Percentiles rank a stretch among this genome's conserved stretches.
phyloP scores from a whole-genome alignment of 2,113 vertebrate species.

The Zootoca vivipara region DNA sequence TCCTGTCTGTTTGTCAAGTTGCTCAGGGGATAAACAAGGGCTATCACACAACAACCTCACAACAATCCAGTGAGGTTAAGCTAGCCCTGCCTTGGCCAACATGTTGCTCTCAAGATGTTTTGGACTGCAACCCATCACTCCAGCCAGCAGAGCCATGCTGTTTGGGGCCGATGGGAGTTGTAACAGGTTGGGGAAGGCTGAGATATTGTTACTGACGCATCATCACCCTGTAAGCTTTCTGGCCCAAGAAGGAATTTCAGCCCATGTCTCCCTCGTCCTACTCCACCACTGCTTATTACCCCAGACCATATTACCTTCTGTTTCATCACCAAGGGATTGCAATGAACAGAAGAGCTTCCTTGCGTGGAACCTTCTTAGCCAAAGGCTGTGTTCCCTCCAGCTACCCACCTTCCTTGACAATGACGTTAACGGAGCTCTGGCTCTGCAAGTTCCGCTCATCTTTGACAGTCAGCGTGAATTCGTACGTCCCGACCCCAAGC shows the following conservation, averaged over 20 bases:
- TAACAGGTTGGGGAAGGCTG: background rate
- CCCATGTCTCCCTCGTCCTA: no score
- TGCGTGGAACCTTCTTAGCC: background rate
- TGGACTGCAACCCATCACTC: no score
- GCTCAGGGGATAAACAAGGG: background rate
- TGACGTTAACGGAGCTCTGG: constrained; percentile 87
- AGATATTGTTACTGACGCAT: background rate
- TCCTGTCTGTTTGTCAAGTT: background rate
- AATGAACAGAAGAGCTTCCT: background rate
- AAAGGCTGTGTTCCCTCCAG: background rate
- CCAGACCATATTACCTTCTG: background rate
- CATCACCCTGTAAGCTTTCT: background rate
- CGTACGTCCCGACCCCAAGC: constrained; percentile 88
- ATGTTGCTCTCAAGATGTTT: no score
- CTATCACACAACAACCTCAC: no score
- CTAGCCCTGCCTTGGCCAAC: no score
- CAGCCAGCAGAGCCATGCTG: no score
- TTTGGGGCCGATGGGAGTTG: no score
- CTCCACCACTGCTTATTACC: background rate
- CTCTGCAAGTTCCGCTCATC: constrained; percentile 91
- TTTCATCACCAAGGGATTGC: background rate
- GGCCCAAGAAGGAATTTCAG: background rate
- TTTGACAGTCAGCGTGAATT: constrained; percentile 91
- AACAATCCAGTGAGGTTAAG: no score
- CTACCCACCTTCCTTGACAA: constrained; percentile 89